A percentile compares a stretch with the other conserved stretches of the same genome.
Evolutionary conservation across 2,888 invertebrate genomes (phyloP).

Genomic region (Meghimatium bilineatum): DNA sequence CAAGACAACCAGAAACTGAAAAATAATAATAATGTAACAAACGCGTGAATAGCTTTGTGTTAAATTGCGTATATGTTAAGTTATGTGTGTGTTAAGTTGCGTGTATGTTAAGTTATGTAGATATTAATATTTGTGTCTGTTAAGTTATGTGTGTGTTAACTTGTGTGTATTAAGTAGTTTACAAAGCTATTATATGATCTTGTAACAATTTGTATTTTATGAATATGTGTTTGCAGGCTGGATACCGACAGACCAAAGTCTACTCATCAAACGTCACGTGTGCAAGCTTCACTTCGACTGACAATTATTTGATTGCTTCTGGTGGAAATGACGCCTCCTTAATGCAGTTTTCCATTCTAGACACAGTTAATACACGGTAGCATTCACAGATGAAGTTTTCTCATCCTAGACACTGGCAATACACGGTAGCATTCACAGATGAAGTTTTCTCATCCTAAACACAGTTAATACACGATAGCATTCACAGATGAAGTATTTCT

Average conservation of each 20-base stretch:
- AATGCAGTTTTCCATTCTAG: constrained; percentile 85
- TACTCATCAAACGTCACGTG: constrained; percentile 89
- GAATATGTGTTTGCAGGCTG: constrained; percentile 77
- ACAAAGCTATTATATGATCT: too few species aligned
- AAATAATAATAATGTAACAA: too few species aligned
- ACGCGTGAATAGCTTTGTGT: too few species aligned
- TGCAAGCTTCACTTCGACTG: constrained; percentile 90
- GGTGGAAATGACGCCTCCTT: constrained; percentile 92
- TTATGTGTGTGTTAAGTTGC: too few species aligned
- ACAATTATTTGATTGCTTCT: constrained; percentile 88
- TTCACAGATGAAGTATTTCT: background rate
- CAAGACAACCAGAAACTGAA: too few species aligned
- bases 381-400: background rate
- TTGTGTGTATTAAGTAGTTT: too few species aligned
- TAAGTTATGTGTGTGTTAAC: too few species aligned
- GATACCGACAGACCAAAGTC: constrained; percentile 91
- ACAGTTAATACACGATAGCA: constrained; percentile 24
- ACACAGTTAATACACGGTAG: constrained; percentile 42
- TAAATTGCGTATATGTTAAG: too few species aligned
- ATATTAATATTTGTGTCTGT: too few species aligned
- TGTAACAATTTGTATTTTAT: too few species aligned
- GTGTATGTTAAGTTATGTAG: background rate
- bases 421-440: background rate
- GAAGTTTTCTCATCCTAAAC: background rate
- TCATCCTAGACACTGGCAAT: constrained; percentile 4